Percentiles rank a stretch among this genome's conserved stretches.
Evolutionary conservation across 2,888 invertebrate species (phyloP).

Genomic region (Philereme vetulata): DNA sequence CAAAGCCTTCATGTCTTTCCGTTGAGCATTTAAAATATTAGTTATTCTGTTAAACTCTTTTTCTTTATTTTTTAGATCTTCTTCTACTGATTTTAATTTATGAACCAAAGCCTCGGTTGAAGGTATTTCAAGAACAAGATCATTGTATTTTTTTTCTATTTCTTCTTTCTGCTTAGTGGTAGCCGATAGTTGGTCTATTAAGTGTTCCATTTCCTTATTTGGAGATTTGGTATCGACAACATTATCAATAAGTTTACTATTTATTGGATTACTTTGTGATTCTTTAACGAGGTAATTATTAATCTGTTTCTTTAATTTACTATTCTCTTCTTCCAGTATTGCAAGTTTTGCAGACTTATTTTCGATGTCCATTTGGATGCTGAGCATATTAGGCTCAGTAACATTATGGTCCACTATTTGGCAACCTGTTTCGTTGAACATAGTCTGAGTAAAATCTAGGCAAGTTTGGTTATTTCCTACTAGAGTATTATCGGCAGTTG

Average conservation of each 20-base stretch:
- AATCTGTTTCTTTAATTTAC: slow-evolving; percentile 50
- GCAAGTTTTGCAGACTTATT: slow-evolving; percentile 47
- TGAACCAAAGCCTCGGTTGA: slow-evolving; percentile 54
- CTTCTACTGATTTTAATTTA: slow-evolving; percentile 58
- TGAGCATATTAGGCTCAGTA: slow-evolving; percentile 42
- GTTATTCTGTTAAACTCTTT: slow-evolving; percentile 54
- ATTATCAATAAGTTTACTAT: slow-evolving; percentile 24
- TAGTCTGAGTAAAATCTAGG: slow-evolving; percentile 61
- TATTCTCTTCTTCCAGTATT: slow-evolving; percentile 57
- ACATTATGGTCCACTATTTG: slow-evolving; percentile 51
- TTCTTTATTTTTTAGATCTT: slow-evolving; percentile 51
- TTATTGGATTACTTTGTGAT: slow-evolving; percentile 50
- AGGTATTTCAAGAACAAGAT: slow-evolving; percentile 57
- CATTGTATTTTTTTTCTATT: slow-evolving; percentile 59
- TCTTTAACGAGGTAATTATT: slow-evolving; percentile 40
- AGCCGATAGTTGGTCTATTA: slow-evolving; percentile 48
- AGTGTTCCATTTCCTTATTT: slow-evolving; percentile 44
- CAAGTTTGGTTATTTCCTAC: slow-evolving; percentile 66
- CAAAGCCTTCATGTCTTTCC: slow-evolving; percentile 57
- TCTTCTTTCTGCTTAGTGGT: slow-evolving; percentile 51
- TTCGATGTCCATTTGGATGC: slow-evolving; percentile 46
- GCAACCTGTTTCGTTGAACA: slow-evolving; percentile 58
- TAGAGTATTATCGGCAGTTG: slow-evolving; percentile 66
- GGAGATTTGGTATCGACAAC: slow-evolving; percentile 12
- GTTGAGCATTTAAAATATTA: slow-evolving; percentile 47